Percentiles rank a stretch among this genome's conserved stretches.
These are phyloP conservation scores for Bruchidius siliquastri DNA, from an alignment of 2,888 invertebrate species.

Conservation along the genomic window DNA sequence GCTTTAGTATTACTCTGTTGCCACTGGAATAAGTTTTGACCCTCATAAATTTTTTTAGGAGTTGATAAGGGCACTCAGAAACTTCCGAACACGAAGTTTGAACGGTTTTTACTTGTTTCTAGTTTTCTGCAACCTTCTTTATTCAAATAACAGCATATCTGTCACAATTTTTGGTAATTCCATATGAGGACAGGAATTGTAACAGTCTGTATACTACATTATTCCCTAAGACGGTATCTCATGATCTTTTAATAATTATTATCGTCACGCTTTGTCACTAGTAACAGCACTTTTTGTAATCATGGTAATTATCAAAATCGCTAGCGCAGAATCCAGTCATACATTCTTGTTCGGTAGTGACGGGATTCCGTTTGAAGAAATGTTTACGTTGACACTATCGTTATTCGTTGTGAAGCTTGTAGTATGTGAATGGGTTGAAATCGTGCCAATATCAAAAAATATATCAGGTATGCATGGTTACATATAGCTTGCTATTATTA, in stretches of 20 bases:
- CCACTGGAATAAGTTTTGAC: too few relatives aligned
- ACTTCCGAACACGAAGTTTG: too few relatives aligned
- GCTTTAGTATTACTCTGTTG: too few relatives aligned
- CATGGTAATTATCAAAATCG: neutral
- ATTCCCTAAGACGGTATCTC: neutral
- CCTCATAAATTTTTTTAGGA: too few relatives aligned
- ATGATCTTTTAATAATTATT: neutral
- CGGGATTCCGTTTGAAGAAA: neutral
- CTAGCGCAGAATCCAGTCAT: neutral
- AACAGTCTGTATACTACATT: neutral
- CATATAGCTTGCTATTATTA: too few relatives aligned
- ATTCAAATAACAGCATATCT: too few relatives aligned
- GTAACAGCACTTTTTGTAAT: neutral
- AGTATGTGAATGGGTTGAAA: constrained; percentile 34
- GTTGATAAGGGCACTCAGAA: too few relatives aligned
- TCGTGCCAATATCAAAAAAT: constrained; percentile 25
- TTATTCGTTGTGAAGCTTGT: constrained; percentile 1
- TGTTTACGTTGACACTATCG: neutral
- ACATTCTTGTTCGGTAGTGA: neutral
- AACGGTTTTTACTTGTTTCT: too few relatives aligned
- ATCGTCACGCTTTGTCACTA: neutral
- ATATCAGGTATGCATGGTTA: constrained; percentile 14
- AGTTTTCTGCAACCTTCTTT: too few relatives aligned
- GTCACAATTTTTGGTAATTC: too few relatives aligned
- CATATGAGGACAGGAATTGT: too few relatives aligned